Evolutionary conservation across 1,140 invertebrate species (phyloP), one percentile per base, ranked within the genome.

Genomic region (Drosophila hydei): DNA sequence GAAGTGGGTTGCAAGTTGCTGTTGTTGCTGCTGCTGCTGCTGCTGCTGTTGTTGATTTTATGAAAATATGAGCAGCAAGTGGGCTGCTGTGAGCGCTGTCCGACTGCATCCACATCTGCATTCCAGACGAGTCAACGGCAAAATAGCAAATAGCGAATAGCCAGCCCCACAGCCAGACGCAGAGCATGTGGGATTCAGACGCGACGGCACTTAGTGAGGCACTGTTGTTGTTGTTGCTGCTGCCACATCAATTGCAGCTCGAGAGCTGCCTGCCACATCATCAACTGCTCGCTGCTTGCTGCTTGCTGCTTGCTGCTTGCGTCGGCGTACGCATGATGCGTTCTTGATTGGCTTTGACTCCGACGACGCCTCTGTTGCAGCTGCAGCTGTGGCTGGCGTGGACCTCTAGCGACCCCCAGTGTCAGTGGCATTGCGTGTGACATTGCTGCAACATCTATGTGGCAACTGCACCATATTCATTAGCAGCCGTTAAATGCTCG

Each of bases 401-500:
- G 55, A 36, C 59, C 73, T 67, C 75, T 88, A 64, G 81, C 77
- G 83, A 88, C 83, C 83, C 68, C 83, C 72, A 77, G 64, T 74
- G 65, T 40, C 18, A 23, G 33, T 52, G 68, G 65, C 81, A 88
- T 87, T 75, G 83, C 83, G 83, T 87, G 83, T 87, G 83, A 89
- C 83, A 87, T 87, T 88, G 52, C 25, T 40, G 63, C 74, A 42
- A 36, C 63, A 11, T 25, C 47, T 45, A 54, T 45, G 48, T 42
- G n/a, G 38, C 56, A 65, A 63, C 65, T 87, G 83, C 83, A 87
- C 83, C 83, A 89, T 79, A 87, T 87, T 87, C 83, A 87, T 87
- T 87, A 87, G 83, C 83, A 87, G 83, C 75, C 81, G 73, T 87
- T 87, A 87, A 87, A 87, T 88, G 83, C 88, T 88, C 83, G 61